A percentile compares a stretch with the other conserved stretches of the same genome.
These are phyloP conservation scores for Otis tarda DNA, from an alignment of 2,113 vertebrate species.

Conservation along the genomic window DNA sequence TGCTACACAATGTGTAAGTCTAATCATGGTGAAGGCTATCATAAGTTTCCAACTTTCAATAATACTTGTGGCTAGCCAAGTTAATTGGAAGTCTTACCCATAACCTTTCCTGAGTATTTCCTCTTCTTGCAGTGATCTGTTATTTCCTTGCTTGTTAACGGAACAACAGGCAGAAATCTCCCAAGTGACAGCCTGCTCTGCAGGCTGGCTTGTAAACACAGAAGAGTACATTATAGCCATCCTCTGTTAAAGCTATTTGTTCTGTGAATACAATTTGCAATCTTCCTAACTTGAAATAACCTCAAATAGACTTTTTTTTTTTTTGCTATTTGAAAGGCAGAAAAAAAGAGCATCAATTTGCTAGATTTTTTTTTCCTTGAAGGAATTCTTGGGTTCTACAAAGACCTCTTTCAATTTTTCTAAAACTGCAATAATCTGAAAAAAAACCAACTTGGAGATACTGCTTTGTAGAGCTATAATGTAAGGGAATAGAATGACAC, in stretches of 20 bases:
- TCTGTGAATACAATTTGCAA: neutral
- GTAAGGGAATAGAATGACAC: neutral
- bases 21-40: neutral
- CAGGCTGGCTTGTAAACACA: neutral
- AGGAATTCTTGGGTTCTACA: neutral
- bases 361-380: neutral
- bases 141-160: constrained; percentile 5
- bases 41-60: neutral
- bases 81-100: constrained; percentile 19
- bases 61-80: neutral
- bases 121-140: neutral
- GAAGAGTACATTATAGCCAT: neutral
- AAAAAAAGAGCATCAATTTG: neutral
- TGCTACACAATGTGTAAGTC: neutral
- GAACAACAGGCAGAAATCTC: constrained; percentile 28
- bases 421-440: neutral
- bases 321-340: neutral
- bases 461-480: fast-evolving
- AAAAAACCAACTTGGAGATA: neutral
- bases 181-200: neutral
- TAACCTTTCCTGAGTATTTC: neutral
- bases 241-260: neutral
- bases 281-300: neutral
- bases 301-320: neutral
- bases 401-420: neutral